A percentile compares a stretch with the other conserved stretches of the same genome.
Conservation (phyloP, 1,140 invertebrate genomes). For the Amyelois transitella region DNA sequence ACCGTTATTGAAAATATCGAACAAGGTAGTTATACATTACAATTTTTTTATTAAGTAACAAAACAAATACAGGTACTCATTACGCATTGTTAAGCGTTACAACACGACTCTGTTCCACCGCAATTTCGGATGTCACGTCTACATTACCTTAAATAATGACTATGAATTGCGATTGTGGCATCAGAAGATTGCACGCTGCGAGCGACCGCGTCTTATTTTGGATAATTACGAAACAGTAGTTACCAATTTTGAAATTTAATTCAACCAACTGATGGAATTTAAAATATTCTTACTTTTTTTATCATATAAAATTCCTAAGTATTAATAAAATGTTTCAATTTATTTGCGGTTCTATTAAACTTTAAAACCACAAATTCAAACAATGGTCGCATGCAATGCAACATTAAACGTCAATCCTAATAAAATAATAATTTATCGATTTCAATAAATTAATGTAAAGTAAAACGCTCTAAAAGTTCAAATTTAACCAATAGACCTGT, state of each 20-base stretch:
- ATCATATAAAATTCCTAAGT: too few relatives aligned
- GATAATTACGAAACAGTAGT: too few relatives aligned
- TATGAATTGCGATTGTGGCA: constrained; percentile 8
- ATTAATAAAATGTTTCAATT: too few relatives aligned
- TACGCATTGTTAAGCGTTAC: background rate
- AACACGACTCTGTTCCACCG: constrained; percentile 1
- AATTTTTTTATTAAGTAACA: background rate
- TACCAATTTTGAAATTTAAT: too few relatives aligned
- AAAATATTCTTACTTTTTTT: too few relatives aligned
- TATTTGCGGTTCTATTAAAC: too few relatives aligned
- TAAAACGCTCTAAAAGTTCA: too few relatives aligned
- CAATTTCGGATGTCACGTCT: constrained; percentile 9
- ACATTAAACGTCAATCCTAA: background rate
- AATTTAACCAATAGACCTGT: too few relatives aligned
- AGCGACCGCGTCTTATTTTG: too few relatives aligned
- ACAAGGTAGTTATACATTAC: background rate
- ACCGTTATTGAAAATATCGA: too few relatives aligned
- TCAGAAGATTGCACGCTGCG: background rate
- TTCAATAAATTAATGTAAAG: too few relatives aligned
- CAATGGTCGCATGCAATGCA: background rate
- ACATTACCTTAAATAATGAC: constrained; percentile 5
- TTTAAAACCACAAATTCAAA: background rate
- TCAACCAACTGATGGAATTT: too few relatives aligned
- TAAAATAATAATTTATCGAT: background rate
- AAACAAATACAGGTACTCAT: background rate